Evolutionary conservation across 1,140 invertebrate species (phyloP).

Genomic region (Octopus sinensis): DNA sequence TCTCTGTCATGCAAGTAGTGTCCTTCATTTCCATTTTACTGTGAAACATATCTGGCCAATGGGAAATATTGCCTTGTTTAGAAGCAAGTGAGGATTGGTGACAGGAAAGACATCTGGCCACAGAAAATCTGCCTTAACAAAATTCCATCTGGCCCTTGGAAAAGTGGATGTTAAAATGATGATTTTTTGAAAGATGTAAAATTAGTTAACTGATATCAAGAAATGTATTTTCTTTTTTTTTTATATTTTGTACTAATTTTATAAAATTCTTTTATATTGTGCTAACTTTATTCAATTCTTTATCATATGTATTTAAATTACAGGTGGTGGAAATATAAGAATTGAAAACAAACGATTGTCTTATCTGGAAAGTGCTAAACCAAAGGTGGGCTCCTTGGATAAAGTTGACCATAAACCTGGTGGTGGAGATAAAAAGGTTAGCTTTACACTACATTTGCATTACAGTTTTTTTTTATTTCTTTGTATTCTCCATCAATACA

Average conservation of each 20-base stretch:
- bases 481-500: not conserved
- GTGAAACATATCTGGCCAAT: no score
- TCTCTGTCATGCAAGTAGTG: no score
- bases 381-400: constrained; percentile 70
- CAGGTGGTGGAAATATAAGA: constrained; percentile 56
- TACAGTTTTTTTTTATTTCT: not conserved
- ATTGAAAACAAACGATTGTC: constrained; percentile 84
- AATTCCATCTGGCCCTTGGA: no score
- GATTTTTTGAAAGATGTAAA: no score
- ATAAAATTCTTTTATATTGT: constrained; percentile 4
- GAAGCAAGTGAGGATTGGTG: no score
- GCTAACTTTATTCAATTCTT: not conserved
- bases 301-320: constrained; percentile 19
- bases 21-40: no score
- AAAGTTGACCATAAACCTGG: constrained; percentile 85
- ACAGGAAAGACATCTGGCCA: no score
- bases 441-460: not conserved
- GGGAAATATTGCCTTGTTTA: no score
- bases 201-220: no score
- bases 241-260: constrained; percentile 15
- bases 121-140: no score
- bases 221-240: not conserved
- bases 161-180: no score
- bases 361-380: constrained; percentile 68
- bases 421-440: constrained; percentile 87